Evolutionary conservation across 53 echinoderm and acorn worm genomes (phyloP).

Genomic region (Actinopyga echinites): DNA sequence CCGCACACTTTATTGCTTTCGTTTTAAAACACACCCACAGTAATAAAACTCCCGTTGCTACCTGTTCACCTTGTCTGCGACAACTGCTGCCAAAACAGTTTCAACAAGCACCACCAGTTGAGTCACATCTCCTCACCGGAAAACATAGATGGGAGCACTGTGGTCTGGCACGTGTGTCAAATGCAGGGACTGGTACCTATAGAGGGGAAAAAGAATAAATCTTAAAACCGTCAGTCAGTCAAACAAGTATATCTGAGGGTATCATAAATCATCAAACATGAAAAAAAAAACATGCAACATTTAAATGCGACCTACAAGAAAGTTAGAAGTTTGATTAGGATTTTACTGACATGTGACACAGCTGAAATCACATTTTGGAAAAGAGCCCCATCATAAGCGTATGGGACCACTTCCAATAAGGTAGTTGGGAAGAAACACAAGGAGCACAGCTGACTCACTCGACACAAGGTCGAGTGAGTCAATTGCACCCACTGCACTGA

Average conservation of each 20-base stretch:
- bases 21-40: background rate
- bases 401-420: too few relatives aligned
- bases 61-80: background rate
- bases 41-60: too few relatives aligned
- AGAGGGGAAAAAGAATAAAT: background rate
- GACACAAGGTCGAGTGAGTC: too few relatives aligned
- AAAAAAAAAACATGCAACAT: background rate
- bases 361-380: too few relatives aligned
- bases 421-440: too few relatives aligned
- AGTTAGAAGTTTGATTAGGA: too few relatives aligned
- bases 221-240: background rate
- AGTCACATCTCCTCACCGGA: slow-evolving; percentile 53
- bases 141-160: slow-evolving; percentile 97
- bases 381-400: too few relatives aligned
- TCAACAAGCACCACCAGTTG: background rate
- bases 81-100: background rate
- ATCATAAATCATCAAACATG: background rate
- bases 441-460: too few relatives aligned
- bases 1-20: slow-evolving; percentile 34
- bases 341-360: too few relatives aligned
- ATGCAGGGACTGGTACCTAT: slow-evolving; percentile 95
- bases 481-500: too few relatives aligned
- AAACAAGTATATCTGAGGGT: too few relatives aligned
- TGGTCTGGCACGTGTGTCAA: slow-evolving; percentile 89
- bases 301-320: background rate